These are phyloP conservation scores for Thera obeliscata DNA, from an alignment of 2,888 invertebrate species.

Conservation along the genomic window DNA sequence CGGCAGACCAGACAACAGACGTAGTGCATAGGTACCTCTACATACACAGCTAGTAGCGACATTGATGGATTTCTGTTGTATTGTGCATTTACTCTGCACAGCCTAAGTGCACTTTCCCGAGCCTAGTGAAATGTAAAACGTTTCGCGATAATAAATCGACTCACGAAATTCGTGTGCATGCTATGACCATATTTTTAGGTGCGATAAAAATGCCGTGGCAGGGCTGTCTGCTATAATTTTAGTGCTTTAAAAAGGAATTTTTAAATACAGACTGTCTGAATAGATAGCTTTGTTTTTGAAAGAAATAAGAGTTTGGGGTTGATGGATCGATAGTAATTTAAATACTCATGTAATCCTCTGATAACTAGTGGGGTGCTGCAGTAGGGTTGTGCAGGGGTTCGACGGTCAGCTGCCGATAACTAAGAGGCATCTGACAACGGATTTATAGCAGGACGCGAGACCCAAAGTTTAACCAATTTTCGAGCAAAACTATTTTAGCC, in stretches of 20 bases:
- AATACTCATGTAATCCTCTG: slow-evolving; percentile 48
- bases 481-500: slow-evolving; percentile 40
- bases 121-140: slow-evolving; percentile 40
- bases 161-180: slow-evolving; percentile 30
- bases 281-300: not conserved
- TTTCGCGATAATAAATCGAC: slow-evolving; percentile 35
- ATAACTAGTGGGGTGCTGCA: slow-evolving; percentile 45
- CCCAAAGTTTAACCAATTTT: slow-evolving; percentile 43
- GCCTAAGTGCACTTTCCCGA: slow-evolving; percentile 39
- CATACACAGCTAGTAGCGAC: slow-evolving; percentile 19
- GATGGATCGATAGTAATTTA: slow-evolving; percentile 26
- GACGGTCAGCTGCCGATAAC: slow-evolving; percentile 56
- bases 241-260: slow-evolving; percentile 21
- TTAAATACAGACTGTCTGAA: slow-evolving; percentile 5
- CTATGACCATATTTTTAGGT: slow-evolving; percentile 33
- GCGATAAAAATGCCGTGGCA: slow-evolving; percentile 31
- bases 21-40: slow-evolving; percentile 13
- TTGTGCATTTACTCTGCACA: slow-evolving; percentile 35
- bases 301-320: slow-evolving; percentile 1
- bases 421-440: slow-evolving; percentile 53
- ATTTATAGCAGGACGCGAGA: slow-evolving; percentile 49
- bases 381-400: slow-evolving; percentile 43
- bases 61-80: slow-evolving; percentile 46
- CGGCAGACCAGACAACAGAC: slow-evolving; percentile 20
- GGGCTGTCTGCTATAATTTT: slow-evolving; percentile 25